Evolutionary conservation across 2,888 invertebrate genomes (phyloP).

Genomic region (Heterodera filipjevi): DNA sequence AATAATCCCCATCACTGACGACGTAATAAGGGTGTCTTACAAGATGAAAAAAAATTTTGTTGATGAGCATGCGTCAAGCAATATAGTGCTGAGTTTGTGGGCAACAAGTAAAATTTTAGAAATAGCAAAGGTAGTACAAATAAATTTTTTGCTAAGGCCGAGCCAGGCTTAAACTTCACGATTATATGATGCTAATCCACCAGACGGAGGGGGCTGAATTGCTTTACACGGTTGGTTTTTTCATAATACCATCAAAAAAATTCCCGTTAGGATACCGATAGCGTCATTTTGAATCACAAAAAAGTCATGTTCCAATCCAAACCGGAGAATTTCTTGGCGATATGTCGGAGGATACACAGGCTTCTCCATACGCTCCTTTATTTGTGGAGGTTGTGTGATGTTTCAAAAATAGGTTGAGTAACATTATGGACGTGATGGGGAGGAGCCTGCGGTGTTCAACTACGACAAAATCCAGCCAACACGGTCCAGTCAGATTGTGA

Average conservation of each 20-base stretch:
- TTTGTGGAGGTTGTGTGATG: conserved; percentile 1
- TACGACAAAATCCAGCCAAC: not conserved
- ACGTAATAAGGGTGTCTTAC: not conserved
- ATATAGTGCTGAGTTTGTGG: too few species aligned
- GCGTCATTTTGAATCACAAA: conserved; percentile 5
- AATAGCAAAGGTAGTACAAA: too few species aligned
- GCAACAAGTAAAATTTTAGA: not conserved
- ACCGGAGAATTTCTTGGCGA: too few species aligned
- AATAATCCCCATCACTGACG: not conserved
- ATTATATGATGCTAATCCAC: conserved; percentile 15
- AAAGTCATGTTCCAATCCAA: not conserved
- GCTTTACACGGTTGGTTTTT: conserved; percentile 14
- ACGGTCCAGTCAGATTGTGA: not conserved
- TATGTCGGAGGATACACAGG: conserved; percentile 11
- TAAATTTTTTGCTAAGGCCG: too few species aligned
- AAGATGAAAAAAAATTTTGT: conserved; percentile 19
- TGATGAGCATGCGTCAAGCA: too few species aligned
- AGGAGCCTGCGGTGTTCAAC: not conserved
- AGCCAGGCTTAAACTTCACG: not conserved
- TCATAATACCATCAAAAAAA: not conserved
- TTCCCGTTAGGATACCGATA: conserved; percentile 18
- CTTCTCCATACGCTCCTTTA: not conserved
- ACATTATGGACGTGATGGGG: not conserved
- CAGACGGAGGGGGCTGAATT: not conserved
- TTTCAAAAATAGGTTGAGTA: too few species aligned